Evolutionary conservation across 2,888 invertebrate species (phyloP), one percentile per base, ranked within the genome.

Genomic region (Sialis fuliginosa): DNA sequence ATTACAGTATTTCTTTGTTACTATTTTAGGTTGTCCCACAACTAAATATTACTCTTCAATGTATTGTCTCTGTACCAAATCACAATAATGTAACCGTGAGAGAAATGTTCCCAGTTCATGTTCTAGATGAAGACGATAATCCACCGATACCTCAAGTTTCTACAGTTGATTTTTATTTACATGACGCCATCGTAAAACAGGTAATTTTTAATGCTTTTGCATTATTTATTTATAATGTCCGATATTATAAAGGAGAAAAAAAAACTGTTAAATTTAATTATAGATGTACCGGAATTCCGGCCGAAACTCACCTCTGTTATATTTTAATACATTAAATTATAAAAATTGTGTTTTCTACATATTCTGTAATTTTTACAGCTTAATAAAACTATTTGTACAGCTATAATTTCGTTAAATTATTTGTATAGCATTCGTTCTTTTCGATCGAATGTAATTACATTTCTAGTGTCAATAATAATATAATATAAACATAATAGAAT

Each of bases 41-140:
- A 5, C 54, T 63, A 1, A 54, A 57, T 12, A 53, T 70, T 30
- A 56, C 60, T 39, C 62, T 70, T 3, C 60, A 58, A 45, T 71
- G 70, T 55, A 62, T 65, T 46, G 60, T 68, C 1, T 65, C 63
- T 58, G 59, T 62, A 53, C 56, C 60, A 13, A 56, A 55, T 9
- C 62, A 64, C 10, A 62, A 62, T 5, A 53, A 54, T 6, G 59
- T 65, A 45, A 58, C 60, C 1, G 53, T 62, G 10, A 55, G 58
- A 32, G 63, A 61, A 50, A 56, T 59, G 2, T 53, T 71, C 6
- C 56, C 60, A 40, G 58, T 77, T n/a, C 64, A 67, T 4, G 55
- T 76, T 33, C 62, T 75, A 52, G 71, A 74, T 52, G 65, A 69
- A 42, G 64, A 70, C 52, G 68, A 69, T 52, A 68, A 68, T 58